Evolutionary conservation across 2,797 vertebrate species (phyloP).

Genomic region (Cebuella pygmaea): DNA sequence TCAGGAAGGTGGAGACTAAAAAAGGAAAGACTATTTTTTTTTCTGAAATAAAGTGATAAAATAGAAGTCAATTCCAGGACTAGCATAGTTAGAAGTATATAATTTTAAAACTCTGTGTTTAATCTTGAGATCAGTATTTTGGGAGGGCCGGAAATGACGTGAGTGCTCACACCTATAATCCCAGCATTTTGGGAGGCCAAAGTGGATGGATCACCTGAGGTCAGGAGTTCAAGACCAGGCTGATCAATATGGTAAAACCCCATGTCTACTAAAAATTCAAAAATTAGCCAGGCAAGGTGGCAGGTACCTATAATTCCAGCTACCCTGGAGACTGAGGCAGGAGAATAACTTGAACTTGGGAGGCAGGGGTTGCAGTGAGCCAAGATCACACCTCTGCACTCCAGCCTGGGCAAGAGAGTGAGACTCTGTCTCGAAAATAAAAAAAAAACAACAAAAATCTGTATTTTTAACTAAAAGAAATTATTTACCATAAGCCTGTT

Average conservation of each 20-base stretch:
- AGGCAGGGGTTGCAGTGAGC: neutral
- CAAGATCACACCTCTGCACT: neutral
- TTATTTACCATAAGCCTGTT: neutral
- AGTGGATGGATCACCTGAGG: neutral
- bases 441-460: neutral
- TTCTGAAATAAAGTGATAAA: slow-evolving; percentile 15
- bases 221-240: neutral
- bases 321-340: neutral
- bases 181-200: neutral
- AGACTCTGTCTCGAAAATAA: neutral
- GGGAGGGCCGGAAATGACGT: rapidly evolving
- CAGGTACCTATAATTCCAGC: neutral
- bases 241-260: neutral
- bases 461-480: neutral
- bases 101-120: slow-evolving; percentile 23
- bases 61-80: neutral
- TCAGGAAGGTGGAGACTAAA: neutral
- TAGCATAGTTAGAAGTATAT: neutral
- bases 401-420: neutral
- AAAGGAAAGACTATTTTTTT: neutral
- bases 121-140: neutral
- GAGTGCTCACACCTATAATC: neutral
- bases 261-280: neutral
- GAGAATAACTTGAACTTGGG: neutral
- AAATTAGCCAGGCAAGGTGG: neutral